These are phyloP conservation scores for Cerastis rubricosa DNA, from an alignment of 2,888 invertebrate genomes.

Conservation along the genomic window DNA sequence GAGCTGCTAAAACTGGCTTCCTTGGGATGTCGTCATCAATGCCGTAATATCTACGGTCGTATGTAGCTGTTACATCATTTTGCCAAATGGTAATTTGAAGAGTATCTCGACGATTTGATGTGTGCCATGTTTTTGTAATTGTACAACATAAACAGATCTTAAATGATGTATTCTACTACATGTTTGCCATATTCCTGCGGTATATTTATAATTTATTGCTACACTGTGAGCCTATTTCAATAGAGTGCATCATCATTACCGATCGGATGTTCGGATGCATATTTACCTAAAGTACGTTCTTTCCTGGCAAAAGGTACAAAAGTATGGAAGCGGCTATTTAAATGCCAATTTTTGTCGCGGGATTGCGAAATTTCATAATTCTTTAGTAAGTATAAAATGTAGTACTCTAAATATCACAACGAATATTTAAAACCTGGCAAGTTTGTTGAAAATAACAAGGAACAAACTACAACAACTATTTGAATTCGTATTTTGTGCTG, in stretches of 20 bases:
- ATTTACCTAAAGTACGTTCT: too few species aligned
- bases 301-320: too few species aligned
- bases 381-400: too few species aligned
- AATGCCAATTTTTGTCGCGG: too few species aligned
- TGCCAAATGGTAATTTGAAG: slow-evolving; percentile 10
- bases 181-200: background rate
- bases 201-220: background rate
- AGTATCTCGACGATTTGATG: slow-evolving; percentile 5
- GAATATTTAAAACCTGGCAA: too few species aligned
- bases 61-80: slow-evolving; percentile 41
- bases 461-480: too few species aligned
- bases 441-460: too few species aligned
- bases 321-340: too few species aligned
- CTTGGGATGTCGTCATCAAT: slow-evolving; percentile 38
- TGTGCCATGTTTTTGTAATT: slow-evolving; percentile 11
- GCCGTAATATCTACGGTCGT: slow-evolving; percentile 18
- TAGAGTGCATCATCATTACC: background rate
- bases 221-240: background rate
- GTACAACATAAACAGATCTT: background rate
- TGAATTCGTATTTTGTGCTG: too few species aligned
- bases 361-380: too few species aligned
- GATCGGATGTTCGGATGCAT: too few species aligned
- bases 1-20: slow-evolving; percentile 14
- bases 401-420: too few species aligned
- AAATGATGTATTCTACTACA: background rate